A percentile compares a stretch with the other conserved stretches of the same genome.
Evolutionary conservation across 2,113 vertebrate species (phyloP).

Genomic region (Cisticola juncidis): DNA sequence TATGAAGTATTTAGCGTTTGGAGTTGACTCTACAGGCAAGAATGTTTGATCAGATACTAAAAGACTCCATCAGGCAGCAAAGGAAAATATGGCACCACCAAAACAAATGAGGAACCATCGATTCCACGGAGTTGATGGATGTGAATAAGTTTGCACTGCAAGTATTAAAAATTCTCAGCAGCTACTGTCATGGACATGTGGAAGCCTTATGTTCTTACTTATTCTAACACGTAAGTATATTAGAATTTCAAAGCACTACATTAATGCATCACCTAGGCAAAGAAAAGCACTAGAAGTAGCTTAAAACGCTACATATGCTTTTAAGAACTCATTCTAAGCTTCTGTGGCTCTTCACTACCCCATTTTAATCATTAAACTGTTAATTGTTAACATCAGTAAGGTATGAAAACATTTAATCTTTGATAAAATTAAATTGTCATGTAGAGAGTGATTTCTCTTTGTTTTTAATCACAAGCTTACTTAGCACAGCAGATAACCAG

Average conservation of each 20-base stretch:
- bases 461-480: slow-evolving; percentile 1
- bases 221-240: background rate
- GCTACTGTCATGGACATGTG: background rate
- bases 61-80: background rate
- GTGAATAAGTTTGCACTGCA: background rate
- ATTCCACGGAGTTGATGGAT: background rate
- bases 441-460: background rate
- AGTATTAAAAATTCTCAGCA: background rate
- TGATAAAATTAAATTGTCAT: background rate
- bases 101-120: background rate
- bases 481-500: slow-evolving; percentile 23
- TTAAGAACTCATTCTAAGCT: background rate
- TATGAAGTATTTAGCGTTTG: background rate
- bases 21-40: background rate
- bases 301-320: background rate
- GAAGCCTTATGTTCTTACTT: background rate
- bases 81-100: background rate
- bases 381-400: background rate
- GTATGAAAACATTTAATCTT: background rate
- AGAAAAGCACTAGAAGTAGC: background rate
- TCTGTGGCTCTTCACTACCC: background rate
- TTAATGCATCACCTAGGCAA: background rate
- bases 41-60: background rate
- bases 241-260: background rate
- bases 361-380: background rate